These are phyloP conservation scores for Zhengitettix transpicula DNA, from an alignment of 2,888 invertebrate genomes.

Conservation along the genomic window DNA sequence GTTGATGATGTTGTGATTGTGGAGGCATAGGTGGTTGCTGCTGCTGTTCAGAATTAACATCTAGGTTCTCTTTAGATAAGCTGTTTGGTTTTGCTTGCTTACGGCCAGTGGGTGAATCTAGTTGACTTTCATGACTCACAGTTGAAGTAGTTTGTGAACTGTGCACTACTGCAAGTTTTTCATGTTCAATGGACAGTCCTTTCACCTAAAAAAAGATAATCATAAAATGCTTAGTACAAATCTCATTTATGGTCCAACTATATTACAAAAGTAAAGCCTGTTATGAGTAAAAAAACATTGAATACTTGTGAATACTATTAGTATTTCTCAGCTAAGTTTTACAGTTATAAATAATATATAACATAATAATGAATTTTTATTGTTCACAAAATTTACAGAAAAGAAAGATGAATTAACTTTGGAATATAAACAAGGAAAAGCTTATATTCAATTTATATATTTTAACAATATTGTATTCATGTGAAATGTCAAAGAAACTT, in stretches of 20 bases:
- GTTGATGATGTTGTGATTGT: slow-evolving; percentile 11
- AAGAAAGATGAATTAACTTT: too few relatives aligned
- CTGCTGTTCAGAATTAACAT: not conserved
- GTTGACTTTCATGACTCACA: slow-evolving; percentile 24
- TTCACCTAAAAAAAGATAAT: slow-evolving; percentile 41
- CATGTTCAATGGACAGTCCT: slow-evolving; percentile 60
- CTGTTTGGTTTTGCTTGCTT: slow-evolving; percentile 11
- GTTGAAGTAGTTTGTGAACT: slow-evolving; percentile 9
- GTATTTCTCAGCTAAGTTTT: not conserved
- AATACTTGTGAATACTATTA: not conserved
- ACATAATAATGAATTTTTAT: not conserved
- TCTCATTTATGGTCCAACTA: not conserved
- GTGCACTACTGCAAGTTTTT: slow-evolving; percentile 41
- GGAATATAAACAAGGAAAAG: too few relatives aligned
- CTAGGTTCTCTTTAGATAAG: slow-evolving; percentile 13
- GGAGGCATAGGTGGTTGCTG: not conserved
- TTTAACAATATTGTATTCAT: too few relatives aligned
- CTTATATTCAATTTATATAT: too few relatives aligned
- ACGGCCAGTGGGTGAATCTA: slow-evolving; percentile 23
- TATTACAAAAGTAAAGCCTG: not conserved
- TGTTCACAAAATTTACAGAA: too few relatives aligned
- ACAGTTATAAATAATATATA: not conserved
- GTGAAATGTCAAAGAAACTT: too few relatives aligned
- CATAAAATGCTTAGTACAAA: not conserved
- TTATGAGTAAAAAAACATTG: not conserved